Evolutionary conservation across 2,113 vertebrate genomes (phyloP).

Genomic region (Neogobius melanostomus): DNA sequence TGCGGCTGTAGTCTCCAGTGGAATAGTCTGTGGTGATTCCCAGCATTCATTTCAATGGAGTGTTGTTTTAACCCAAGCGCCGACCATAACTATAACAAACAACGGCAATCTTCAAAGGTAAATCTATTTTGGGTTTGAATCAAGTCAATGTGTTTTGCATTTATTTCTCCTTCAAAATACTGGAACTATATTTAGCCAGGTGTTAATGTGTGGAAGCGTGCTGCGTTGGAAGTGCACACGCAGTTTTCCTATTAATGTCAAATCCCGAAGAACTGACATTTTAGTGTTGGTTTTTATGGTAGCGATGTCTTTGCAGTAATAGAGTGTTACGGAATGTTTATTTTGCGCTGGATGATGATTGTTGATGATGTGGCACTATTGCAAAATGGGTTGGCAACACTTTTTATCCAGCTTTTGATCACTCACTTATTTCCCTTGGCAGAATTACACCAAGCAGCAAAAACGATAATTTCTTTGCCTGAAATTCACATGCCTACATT

Average conservation of each 20-base stretch:
- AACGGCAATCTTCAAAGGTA: slow-evolving; percentile 41
- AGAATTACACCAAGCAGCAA: no score
- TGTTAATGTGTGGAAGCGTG: slow-evolving; percentile 31
- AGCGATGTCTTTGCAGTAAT: slow-evolving; percentile 50
- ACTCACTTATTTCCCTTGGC: no score
- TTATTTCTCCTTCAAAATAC: slow-evolving; percentile 20
- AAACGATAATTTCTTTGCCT: neutral
- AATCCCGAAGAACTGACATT: slow-evolving; percentile 27
- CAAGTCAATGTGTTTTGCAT: slow-evolving; percentile 45
- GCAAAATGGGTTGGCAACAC: no score
- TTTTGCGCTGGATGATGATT: neutral
- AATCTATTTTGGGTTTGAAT: slow-evolving; percentile 26
- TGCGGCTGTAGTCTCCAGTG: slow-evolving; percentile 6
- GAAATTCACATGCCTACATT: neutral
- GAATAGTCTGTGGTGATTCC: slow-evolving; percentile 20
- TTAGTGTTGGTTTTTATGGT: slow-evolving; percentile 49
- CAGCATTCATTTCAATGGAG: slow-evolving; percentile 1
- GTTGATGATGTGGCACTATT: neutral
- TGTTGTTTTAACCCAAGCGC: slow-evolving; percentile 47
- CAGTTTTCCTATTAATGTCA: slow-evolving; percentile 33
- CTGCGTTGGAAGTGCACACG: slow-evolving; percentile 19
- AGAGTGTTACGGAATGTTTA: slow-evolving; percentile 4
- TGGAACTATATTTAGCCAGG: slow-evolving; percentile 30
- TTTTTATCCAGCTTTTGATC: no score
- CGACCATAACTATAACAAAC: slow-evolving; percentile 29